phyloP scores from a whole-genome alignment of 2,888 invertebrate genomes.

The Meandrusa payeni region DNA sequence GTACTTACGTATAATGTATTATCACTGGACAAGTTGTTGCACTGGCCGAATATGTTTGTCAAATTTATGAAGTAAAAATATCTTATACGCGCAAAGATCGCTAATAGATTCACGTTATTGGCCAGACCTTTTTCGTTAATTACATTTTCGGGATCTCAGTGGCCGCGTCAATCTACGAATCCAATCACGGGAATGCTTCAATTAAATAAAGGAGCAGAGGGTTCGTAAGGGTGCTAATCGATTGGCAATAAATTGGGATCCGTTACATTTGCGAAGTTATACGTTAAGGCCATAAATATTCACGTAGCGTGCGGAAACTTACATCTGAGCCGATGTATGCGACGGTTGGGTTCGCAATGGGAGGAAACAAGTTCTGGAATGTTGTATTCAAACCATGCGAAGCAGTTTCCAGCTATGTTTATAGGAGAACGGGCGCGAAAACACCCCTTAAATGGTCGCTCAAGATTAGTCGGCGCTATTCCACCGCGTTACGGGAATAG shows the following conservation, averaged over 20 bases:
- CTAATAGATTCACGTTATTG: constrained; percentile 11
- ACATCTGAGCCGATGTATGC: constrained; percentile 30
- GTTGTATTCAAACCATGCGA: constrained; percentile 33
- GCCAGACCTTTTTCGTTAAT: constrained; percentile 16
- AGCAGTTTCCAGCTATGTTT: constrained; percentile 59
- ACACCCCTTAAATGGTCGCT: constrained; percentile 68
- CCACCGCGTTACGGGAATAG: constrained; percentile 67
- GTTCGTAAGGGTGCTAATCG: constrained; percentile 61
- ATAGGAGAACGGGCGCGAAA: constrained; percentile 62
- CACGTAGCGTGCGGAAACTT: constrained; percentile 41
- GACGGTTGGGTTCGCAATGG: constrained; percentile 8
- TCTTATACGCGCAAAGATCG: neutral
- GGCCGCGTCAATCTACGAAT: constrained; percentile 45
- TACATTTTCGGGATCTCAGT: constrained; percentile 17
- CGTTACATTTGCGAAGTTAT: constrained; percentile 35
- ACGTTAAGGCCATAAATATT: constrained; percentile 48
- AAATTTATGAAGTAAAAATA: neutral
- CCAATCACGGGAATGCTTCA: constrained; percentile 65
- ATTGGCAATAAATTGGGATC: constrained; percentile 62
- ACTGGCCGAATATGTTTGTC: too few species aligned
- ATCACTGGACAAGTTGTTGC: neutral
- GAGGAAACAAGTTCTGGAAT: constrained; percentile 17
- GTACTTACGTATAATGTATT: constrained; percentile 40
- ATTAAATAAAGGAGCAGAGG: constrained; percentile 62
- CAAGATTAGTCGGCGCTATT: constrained; percentile 73